phyloP scores from a whole-genome alignment of 2,113 vertebrate genomes.

The Arizona elegans region DNA sequence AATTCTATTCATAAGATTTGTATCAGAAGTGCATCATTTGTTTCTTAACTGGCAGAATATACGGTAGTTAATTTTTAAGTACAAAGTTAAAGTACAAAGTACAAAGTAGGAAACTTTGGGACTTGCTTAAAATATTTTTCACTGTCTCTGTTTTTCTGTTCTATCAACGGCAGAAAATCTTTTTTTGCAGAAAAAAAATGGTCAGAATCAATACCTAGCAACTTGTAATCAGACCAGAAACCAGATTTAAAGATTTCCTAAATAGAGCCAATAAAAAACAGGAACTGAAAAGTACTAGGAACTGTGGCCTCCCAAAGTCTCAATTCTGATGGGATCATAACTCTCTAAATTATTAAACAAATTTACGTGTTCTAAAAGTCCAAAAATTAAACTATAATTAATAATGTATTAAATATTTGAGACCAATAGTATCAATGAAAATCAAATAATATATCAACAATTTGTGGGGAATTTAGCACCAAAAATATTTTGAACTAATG shows the following conservation, averaged over 20 bases:
- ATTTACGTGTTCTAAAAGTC: neutral
- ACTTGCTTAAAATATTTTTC: neutral
- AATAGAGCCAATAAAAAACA: neutral
- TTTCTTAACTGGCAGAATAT: neutral
- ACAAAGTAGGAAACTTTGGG: neutral
- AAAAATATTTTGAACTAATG: neutral
- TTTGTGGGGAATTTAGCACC: neutral
- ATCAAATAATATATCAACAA: neutral
- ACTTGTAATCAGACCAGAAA: neutral
- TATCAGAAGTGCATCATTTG: neutral
- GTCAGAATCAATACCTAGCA: neutral
- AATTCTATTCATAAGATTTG: slow-evolving; percentile 16
- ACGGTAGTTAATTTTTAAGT: neutral
- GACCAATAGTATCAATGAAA: neutral
- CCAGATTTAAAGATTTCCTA: neutral
- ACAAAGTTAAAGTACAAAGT: neutral
- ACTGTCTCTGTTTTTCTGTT: neutral
- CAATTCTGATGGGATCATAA: neutral
- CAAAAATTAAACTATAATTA: neutral
- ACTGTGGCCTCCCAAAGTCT: neutral
- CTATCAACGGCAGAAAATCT: neutral
- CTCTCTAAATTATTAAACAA: neutral
- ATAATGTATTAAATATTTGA: neutral
- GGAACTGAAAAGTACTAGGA: neutral
- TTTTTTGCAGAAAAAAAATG: neutral